phyloP scores from a whole-genome alignment of 2,797 vertebrate species.

The Acanthurus tractus region DNA sequence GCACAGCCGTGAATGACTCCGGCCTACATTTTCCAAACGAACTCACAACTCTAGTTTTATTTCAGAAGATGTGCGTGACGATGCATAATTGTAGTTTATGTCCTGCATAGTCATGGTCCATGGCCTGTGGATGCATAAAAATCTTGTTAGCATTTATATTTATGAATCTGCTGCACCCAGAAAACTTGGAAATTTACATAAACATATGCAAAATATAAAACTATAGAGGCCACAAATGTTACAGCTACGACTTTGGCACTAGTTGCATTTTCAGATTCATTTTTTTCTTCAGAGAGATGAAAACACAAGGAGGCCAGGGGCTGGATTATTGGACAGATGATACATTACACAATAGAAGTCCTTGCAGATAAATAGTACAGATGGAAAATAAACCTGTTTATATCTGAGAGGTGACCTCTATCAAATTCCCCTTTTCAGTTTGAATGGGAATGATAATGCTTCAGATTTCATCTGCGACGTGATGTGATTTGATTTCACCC shows the following conservation, averaged over 20 bases:
- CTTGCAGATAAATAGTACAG: conserved; percentile 12
- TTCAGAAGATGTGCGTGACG: neutral
- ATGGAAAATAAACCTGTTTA: conserved; percentile 38
- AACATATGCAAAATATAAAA: neutral
- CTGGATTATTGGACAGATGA: conserved; percentile 5
- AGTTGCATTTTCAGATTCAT: conserved; percentile 19
- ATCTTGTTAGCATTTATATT: neutral
- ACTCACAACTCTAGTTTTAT: neutral
- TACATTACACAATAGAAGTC: conserved; percentile 11
- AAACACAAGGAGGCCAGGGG: neutral
- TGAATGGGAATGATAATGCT: neutral
- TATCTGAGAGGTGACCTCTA: conserved; percentile 19
- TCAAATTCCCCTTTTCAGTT: conserved; percentile 11
- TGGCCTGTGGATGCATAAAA: neutral
- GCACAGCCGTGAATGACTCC: neutral
- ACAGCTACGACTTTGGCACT: neutral
- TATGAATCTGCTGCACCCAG: neutral
- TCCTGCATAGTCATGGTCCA: neutral
- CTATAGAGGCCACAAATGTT: neutral
- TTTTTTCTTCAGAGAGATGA: conserved; percentile 16
- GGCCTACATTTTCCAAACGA: neutral
- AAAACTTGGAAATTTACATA: neutral
- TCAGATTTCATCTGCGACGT: conserved; percentile 4
- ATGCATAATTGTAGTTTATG: neutral
- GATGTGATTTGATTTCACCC: conserved; percentile 45